Conservation (phyloP, 2,113 vertebrate species). For the Urocolius indicus region DNA sequence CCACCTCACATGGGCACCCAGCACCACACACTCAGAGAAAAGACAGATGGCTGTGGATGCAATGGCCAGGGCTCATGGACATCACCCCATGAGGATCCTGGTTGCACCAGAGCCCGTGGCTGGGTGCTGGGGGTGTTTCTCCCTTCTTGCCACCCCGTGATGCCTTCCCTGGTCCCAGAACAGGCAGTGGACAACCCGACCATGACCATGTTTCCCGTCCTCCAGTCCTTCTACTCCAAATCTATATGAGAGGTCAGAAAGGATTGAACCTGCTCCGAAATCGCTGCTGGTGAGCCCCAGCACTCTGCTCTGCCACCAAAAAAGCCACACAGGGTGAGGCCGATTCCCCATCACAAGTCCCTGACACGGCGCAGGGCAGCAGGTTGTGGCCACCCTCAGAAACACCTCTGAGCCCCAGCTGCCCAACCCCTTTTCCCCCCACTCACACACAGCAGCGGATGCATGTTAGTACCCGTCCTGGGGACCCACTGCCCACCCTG, state of each 20-base stretch:
- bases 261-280: constrained; percentile 20
- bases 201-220: background rate
- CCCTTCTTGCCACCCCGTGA: fast-evolving
- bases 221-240: background rate
- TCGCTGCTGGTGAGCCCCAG: fast-evolving
- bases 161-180: background rate
- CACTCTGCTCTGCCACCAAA: background rate
- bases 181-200: background rate
- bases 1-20: background rate
- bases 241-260: constrained; percentile 27
- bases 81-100: fast-evolving
- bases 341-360: fast-evolving
- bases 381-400: background rate
- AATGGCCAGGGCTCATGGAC: fast-evolving
- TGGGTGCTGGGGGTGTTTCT: background rate
- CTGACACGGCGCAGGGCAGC: background rate
- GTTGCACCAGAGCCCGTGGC: fast-evolving
- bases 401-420: background rate
- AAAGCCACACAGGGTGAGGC: background rate
- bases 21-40: background rate
- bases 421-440: fast-evolving
- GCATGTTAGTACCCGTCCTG: constrained; percentile 56
- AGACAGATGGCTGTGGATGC: fast-evolving
- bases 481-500: fast-evolving
- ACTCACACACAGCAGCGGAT: background rate